Percentiles rank a stretch among this genome's conserved stretches.
These are phyloP conservation scores for Callaeas wilsoni DNA, from an alignment of 2,113 vertebrate species.

Conservation along the genomic window DNA sequence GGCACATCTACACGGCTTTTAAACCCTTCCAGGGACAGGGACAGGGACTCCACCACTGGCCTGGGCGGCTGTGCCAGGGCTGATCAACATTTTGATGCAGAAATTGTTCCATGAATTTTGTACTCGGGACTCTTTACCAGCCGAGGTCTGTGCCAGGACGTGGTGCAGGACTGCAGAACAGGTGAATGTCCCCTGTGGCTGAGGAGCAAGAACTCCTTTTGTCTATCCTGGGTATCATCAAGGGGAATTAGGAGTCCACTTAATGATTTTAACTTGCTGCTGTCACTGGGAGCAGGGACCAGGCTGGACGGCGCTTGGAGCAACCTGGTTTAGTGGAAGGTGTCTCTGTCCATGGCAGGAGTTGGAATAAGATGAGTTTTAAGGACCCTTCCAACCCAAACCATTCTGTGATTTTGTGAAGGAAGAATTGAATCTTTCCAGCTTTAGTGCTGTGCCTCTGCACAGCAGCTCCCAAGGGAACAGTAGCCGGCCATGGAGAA, in stretches of 20 bases:
- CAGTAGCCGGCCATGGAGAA: rapidly evolving
- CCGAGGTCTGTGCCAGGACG: background rate
- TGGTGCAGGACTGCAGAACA: background rate
- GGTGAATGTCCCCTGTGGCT: background rate
- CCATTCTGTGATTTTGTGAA: background rate
- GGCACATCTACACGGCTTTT: background rate
- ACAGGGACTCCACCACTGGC: background rate
- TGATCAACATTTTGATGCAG: background rate
- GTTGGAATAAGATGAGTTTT: background rate
- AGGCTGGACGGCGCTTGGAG: background rate
- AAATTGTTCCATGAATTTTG: background rate
- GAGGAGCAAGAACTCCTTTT: background rate
- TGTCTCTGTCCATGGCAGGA: background rate
- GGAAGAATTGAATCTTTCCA: background rate
- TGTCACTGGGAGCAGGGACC: background rate
- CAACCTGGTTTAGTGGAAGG: background rate
- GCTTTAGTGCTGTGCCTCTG: background rate
- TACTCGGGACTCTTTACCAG: rapidly evolving
- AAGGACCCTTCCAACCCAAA: background rate
- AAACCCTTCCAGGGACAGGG: too few species aligned
- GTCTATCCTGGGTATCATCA: background rate
- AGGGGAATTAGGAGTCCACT: background rate
- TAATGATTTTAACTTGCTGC: background rate
- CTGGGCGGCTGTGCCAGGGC: background rate
- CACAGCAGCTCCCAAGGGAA: background rate